A percentile compares a stretch with the other conserved stretches of the same genome.
These are phyloP conservation scores for Podabrus alpinus DNA, from an alignment of 2,888 invertebrate species.

Conservation along the genomic window DNA sequence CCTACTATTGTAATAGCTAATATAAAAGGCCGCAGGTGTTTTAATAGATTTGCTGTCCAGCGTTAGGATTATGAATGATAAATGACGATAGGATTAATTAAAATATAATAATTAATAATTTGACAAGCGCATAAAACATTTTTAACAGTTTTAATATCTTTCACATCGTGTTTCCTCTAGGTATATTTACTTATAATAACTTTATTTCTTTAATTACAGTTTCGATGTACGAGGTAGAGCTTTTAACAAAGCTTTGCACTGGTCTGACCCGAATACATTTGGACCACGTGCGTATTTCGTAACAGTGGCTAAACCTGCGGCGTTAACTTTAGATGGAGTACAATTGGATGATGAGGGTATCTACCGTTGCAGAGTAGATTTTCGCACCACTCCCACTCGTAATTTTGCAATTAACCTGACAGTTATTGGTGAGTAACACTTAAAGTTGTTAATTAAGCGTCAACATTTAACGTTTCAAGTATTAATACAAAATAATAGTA, in stretches of 20 bases:
- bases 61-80: constrained; percentile 38
- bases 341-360: constrained; percentile 84
- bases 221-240: constrained; percentile 84
- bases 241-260: constrained; percentile 79
- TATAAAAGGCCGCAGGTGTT: constrained; percentile 32
- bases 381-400: constrained; percentile 85
- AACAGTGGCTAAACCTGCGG: constrained; percentile 78
- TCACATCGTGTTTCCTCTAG: not conserved
- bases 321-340: constrained; percentile 80
- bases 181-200: constrained; percentile 2
- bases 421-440: constrained; percentile 78
- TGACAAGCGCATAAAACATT: not conserved
- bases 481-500: constrained; percentile 4
- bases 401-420: constrained; percentile 87
- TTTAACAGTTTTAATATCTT: constrained; percentile 4
- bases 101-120: constrained; percentile 11
- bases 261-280: constrained; percentile 82
- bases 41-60: constrained; percentile 31
- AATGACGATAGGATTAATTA: constrained; percentile 37
- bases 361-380: constrained; percentile 89
- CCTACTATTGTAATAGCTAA: not conserved
- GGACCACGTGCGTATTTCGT: constrained; percentile 86
- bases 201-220: constrained; percentile 60
- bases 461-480: not conserved
- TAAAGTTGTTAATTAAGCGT: constrained; percentile 7